A percentile compares a stretch with the other conserved stretches of the same genome.
phyloP scores from a whole-genome alignment of 2,888 invertebrate genomes.

The Eretmocerus hayati region DNA sequence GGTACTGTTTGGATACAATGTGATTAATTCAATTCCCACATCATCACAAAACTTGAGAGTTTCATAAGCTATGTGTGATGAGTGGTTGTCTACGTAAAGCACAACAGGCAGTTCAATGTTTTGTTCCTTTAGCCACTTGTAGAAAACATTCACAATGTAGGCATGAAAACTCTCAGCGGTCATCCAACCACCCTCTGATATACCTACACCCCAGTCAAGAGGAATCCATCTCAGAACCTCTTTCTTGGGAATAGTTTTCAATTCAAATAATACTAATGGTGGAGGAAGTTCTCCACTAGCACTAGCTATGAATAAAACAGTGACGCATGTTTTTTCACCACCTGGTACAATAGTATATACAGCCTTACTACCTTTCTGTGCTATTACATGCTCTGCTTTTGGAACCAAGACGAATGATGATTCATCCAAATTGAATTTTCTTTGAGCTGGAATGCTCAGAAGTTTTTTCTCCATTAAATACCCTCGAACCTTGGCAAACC shows the following conservation, averaged over 20 bases:
- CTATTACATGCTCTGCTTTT: slow-evolving; percentile 29
- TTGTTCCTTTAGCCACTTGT: slow-evolving; percentile 2
- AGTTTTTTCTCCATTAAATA: slow-evolving; percentile 3
- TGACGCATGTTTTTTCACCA: slow-evolving; percentile 33
- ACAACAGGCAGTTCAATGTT: slow-evolving; percentile 22
- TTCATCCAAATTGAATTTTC: slow-evolving; percentile 27
- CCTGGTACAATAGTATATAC: slow-evolving; percentile 27
- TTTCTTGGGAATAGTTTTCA: slow-evolving; percentile 23
- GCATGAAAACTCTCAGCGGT: slow-evolving; percentile 26
- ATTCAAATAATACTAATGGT: slow-evolving; percentile 30
- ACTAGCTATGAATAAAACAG: slow-evolving; percentile 28
- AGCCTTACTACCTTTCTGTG: slow-evolving; percentile 29
- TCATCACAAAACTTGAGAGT: slow-evolving; percentile 26
- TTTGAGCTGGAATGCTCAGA: slow-evolving; percentile 24
- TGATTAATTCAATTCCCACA: slow-evolving; percentile 2
- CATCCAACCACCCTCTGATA: slow-evolving; percentile 31
- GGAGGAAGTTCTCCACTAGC: slow-evolving; percentile 28
- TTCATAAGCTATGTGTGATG: slow-evolving; percentile 26
- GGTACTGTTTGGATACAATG: slow-evolving; percentile 7
- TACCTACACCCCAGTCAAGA: slow-evolving; percentile 22
- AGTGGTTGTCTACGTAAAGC: slow-evolving; percentile 26
- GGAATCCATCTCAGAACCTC: slow-evolving; percentile 30
- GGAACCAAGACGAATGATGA: slow-evolving; percentile 29
- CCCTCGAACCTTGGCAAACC: slow-evolving; percentile 31
- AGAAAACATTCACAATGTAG: slow-evolving; percentile 25